phyloP scores from a whole-genome alignment of 2,797 vertebrate species.

The Esox masquinongy region DNA sequence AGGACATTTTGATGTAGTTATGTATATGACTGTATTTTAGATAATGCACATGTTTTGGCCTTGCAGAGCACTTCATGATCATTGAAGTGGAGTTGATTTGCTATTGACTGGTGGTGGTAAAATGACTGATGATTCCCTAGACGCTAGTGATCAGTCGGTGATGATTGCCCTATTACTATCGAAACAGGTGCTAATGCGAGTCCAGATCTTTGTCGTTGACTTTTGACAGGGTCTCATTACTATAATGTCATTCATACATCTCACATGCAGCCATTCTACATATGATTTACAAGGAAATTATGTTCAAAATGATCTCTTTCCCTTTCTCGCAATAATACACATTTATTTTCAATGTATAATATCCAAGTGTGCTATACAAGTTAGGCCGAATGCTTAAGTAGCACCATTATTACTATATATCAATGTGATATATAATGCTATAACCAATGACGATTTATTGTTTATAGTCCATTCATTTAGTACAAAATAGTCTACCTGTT shows the following conservation, averaged over 20 bases:
- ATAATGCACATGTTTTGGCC: background rate
- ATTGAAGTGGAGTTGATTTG: background rate
- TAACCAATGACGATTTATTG: background rate
- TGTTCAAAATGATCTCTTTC: background rate
- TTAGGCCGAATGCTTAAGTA: background rate
- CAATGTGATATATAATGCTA: background rate
- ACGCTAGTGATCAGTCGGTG: background rate
- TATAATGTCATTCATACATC: background rate
- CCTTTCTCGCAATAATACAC: background rate
- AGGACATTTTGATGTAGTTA: background rate
- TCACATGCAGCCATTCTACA: background rate
- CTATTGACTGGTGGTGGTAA: background rate
- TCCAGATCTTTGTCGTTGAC: background rate
- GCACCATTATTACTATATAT: background rate
- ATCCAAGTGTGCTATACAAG: background rate
- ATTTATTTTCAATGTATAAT: constrained; percentile 2
- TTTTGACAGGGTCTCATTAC: background rate
- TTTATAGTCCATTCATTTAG: too few species aligned
- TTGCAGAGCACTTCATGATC: background rate
- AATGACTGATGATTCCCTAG: background rate
- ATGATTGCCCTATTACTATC: background rate
- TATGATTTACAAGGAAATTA: background rate
- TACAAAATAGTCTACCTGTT: background rate
- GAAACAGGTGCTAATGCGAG: background rate
- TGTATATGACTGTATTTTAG: background rate